phyloP scores from a whole-genome alignment of 2,888 invertebrate genomes.

The Gymnoscelis rufifasciata region DNA sequence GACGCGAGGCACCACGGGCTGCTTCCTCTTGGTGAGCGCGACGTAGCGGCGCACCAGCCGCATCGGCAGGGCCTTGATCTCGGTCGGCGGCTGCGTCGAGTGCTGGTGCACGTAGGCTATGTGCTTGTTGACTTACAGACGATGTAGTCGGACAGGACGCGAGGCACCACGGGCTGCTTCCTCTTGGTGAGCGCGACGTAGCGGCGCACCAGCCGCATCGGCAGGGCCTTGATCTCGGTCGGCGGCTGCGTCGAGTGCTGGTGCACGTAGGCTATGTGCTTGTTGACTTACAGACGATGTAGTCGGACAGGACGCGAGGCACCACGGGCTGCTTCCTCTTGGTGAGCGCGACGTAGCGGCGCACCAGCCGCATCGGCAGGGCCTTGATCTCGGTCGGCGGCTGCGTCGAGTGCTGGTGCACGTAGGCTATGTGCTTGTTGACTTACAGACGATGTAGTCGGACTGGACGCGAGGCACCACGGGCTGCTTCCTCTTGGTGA shows the following conservation, averaged over 20 bases:
- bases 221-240: slow-evolving; percentile 84
- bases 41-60: slow-evolving; percentile 95
- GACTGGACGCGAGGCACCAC: slow-evolving; percentile 81
- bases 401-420: slow-evolving; percentile 94
- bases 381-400: slow-evolving; percentile 87
- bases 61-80: slow-evolving; percentile 91
- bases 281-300: slow-evolving; percentile 53
- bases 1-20: slow-evolving; percentile 87
- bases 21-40: slow-evolving; percentile 91
- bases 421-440: too few species aligned
- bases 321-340: slow-evolving; percentile 92
- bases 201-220: slow-evolving; percentile 95
- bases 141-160: slow-evolving; percentile 42
- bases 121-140: too few species aligned
- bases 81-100: slow-evolving; percentile 89
- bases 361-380: slow-evolving; percentile 94
- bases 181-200: slow-evolving; percentile 95
- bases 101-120: slow-evolving; percentile 98
- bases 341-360: slow-evolving; percentile 94
- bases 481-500: slow-evolving; percentile 94
- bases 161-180: slow-evolving; percentile 91
- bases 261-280: slow-evolving; percentile 98
- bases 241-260: slow-evolving; percentile 94
- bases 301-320: slow-evolving; percentile 71
- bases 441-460: slow-evolving; percentile 52